Evolutionary conservation across 2,888 invertebrate genomes (phyloP), one percentile per base, ranked within the genome.

Genomic region (Punctoribates punctum): DNA sequence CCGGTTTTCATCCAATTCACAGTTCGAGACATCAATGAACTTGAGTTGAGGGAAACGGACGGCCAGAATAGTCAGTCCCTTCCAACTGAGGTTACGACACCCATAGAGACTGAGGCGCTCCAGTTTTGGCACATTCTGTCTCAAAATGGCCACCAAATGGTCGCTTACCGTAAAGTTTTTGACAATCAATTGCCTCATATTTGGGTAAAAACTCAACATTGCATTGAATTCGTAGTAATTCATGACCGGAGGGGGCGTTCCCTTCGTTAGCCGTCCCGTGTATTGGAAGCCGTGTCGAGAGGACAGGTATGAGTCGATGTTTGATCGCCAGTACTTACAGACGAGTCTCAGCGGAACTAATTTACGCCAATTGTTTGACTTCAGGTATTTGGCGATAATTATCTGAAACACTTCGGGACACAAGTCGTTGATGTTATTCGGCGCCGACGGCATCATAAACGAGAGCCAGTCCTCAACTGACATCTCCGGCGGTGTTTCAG

Each of bases 1-100:
- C 72, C 72, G 42, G 27, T 72, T 46, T 48, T 72, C 72, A 48
- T 72, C 72, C 42, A 72, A 72, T 48, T 72, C 72, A 48, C 72
- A 72, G 23, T 72, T 72, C 0, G 72, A 72, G 1, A 72, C 48
- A 48, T 72, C 72, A 15, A 72, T 46, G 38, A 72, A 72, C 42
- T 48, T 72, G 8, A 72, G 13, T 9, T 72, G 72, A 11, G 72
- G 42, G 38, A 72, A 72, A 1, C 72, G 23, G 8, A 72, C 48
- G 13, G 72, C 46, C 46, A 72, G 48, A 25, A 72, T 72, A 11
- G 72, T 72, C 0, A 72, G 46, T 5, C 72, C 72, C 25, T 72
- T 72, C 72, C 72, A 72, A 25, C 38, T 72, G 13, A 72, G 48
- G 72, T 72, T 72, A 4, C 46, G 72, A 25, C 72, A 72, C 5